Percentiles rank a stretch among this genome's conserved stretches.
These are phyloP conservation scores for Apogon hyalosoma DNA, from an alignment of 2,797 vertebrate species.

Conservation along the genomic window DNA sequence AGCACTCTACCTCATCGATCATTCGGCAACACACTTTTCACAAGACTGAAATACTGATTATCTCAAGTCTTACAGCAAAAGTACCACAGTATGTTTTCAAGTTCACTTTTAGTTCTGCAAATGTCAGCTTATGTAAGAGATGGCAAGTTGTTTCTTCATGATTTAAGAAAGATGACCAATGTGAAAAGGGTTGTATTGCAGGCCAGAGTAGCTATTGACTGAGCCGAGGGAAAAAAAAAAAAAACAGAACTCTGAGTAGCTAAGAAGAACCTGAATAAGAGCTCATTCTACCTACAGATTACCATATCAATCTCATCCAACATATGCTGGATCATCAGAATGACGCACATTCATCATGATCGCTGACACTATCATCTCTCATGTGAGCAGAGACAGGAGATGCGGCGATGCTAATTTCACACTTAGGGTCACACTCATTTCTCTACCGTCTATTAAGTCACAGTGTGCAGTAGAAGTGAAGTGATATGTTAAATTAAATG, in stretches of 20 bases:
- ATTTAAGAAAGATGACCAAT: slow-evolving; percentile 2
- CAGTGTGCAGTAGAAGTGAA: slow-evolving; percentile 47
- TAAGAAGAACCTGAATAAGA: slow-evolving; percentile 8
- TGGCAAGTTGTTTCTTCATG: not conserved
- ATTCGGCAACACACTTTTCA: slow-evolving; percentile 24
- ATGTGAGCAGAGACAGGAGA: slow-evolving; percentile 34
- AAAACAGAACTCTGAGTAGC: not conserved
- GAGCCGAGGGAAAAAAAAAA: too few relatives aligned
- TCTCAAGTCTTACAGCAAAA: slow-evolving; percentile 14
- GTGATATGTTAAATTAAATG: slow-evolving; percentile 61
- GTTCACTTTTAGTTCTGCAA: slow-evolving; percentile 5
- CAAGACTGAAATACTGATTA: slow-evolving; percentile 18
- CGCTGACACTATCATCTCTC: slow-evolving; percentile 40
- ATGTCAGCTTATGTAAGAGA: slow-evolving; percentile 21
- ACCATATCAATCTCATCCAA: slow-evolving; percentile 53
- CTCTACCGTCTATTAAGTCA: slow-evolving; percentile 49
- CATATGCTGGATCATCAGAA: slow-evolving; percentile 52
- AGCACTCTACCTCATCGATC: slow-evolving; percentile 38
- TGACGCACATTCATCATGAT: slow-evolving; percentile 58
- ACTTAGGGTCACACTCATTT: slow-evolving; percentile 55
- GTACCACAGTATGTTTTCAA: slow-evolving; percentile 1
- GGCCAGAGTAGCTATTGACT: not conserved
- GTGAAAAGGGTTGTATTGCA: not conserved
- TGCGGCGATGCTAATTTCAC: slow-evolving; percentile 68
- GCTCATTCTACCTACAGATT: slow-evolving; percentile 42